These are phyloP conservation scores for Coenonympha glycerion DNA, from an alignment of 2,888 invertebrate genomes.

Conservation along the genomic window DNA sequence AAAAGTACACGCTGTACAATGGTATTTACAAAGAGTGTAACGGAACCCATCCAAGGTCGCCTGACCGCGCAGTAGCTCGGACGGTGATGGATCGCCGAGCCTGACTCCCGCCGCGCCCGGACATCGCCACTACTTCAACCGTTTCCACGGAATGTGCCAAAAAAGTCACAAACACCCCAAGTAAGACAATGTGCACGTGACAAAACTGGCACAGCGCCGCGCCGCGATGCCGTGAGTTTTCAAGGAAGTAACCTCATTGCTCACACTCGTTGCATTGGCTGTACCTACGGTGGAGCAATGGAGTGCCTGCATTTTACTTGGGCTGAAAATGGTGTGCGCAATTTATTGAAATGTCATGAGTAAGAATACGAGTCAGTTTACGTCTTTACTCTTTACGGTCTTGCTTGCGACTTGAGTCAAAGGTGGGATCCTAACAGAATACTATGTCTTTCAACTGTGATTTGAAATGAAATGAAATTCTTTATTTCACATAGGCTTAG, in stretches of 20 bases:
- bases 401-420: no score
- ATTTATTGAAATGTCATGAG: background rate
- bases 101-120: constrained; percentile 24
- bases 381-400: no score
- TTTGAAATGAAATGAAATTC: no score
- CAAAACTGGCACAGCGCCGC: constrained; percentile 40
- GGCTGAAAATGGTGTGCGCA: background rate
- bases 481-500: no score
- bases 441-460: no score
- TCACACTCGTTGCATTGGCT: background rate
- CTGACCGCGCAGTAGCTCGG: constrained; percentile 63
- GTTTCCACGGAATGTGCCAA: constrained; percentile 2
- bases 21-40: constrained; percentile 29
- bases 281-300: no score
- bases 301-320: no score
- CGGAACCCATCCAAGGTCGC: constrained; percentile 33
- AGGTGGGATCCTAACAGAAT: no score
- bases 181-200: constrained; percentile 39
- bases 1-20: constrained; percentile 30
- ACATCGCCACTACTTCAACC: constrained; percentile 42
- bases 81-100: constrained; percentile 56
- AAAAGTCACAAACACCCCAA: constrained; percentile 19
- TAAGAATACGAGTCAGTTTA: background rate
- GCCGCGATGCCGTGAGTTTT: constrained; percentile 22
- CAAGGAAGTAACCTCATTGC: background rate